Evolutionary conservation across 2,888 invertebrate genomes (phyloP).

Genomic region (Chrysotoxum bicinctum): DNA sequence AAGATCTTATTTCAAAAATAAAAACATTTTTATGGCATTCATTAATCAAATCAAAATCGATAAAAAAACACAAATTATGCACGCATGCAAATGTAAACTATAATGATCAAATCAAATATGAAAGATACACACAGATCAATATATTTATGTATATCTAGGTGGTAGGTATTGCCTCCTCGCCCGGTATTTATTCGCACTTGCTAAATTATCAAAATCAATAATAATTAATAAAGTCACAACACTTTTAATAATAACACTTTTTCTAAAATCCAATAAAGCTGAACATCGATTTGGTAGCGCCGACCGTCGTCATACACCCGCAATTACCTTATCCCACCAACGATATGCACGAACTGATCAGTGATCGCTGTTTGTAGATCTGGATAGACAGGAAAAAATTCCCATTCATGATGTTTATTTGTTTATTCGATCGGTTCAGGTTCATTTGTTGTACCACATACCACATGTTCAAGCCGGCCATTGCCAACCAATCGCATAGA

Average conservation of each 20-base stretch:
- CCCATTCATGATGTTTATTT: constrained; percentile 49
- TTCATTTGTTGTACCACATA: constrained; percentile 47
- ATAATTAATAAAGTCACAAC: constrained; percentile 28
- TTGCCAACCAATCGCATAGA: constrained; percentile 54
- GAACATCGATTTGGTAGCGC: not conserved
- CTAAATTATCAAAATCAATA: not conserved
- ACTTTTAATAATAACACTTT: constrained; percentile 10
- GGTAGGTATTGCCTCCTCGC: too few relatives aligned
- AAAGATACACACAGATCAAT: too few relatives aligned
- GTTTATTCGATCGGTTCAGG: constrained; percentile 53
- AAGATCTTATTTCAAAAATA: not conserved
- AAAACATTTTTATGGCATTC: constrained; percentile 31
- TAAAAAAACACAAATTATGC: constrained; percentile 42
- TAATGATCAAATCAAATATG: constrained; percentile 33
- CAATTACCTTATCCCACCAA: constrained; percentile 45
- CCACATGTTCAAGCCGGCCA: constrained; percentile 21
- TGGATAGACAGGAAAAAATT: constrained; percentile 56
- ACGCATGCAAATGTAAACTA: constrained; percentile 43
- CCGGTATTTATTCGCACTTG: constrained; percentile 33
- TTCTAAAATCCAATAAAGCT: not conserved
- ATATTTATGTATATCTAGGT: too few relatives aligned
- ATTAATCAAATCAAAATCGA: constrained; percentile 58
- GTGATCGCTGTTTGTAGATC: constrained; percentile 32
- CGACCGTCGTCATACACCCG: constrained; percentile 17
- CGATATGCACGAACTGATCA: constrained; percentile 64